Evolutionary conservation across 2,797 vertebrate genomes (phyloP), one percentile per base, ranked within the genome.

Genomic region (Leuciscus waleckii): DNA sequence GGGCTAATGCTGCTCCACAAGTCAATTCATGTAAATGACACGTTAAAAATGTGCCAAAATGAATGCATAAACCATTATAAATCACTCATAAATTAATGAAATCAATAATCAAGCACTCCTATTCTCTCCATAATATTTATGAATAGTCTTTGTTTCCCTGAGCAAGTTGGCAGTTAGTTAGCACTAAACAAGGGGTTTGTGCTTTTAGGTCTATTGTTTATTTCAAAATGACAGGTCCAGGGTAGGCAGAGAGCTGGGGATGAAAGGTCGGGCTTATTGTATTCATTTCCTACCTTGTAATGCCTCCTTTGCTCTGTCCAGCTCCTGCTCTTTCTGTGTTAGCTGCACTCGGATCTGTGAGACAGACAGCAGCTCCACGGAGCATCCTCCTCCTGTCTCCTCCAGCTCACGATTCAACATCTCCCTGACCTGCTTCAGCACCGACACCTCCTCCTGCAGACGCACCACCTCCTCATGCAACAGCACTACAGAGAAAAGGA

Each of bases 341-440:
- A 99, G 96, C 94, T 99, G 98, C 89, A 99, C 97, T 67, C 97
- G 96, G 67, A 99, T 96, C 94, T 99, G 98, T 0, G 97, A 97
- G 92, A 96, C 97, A 0, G 97, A 98, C 81, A 99, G 97, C 90
- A 98, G 93, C 93, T 98, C 97, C 0, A 97, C 94, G 0, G 97
- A 96, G 83, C 97, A 97, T 92, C 97, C 94, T 32, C 97, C 96
- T 32, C 97, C 97, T 77, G 92, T 94, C 0, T 99, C 97, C 93
- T 99, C 97, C 94, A 99, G 95, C 92, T 99, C 98, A 90, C 98
- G 99, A 0, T 96, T 96, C 92, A 99, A 91, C 97, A 98, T 96
- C 91, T 99, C 98, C 97, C 99, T 99, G 97, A 99, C 99, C 94
- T 99, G 98, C 94, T 99, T 98, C 81, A 99, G 97, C 94, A 98